A percentile compares a stretch with the other conserved stretches of the same genome.
Conservation (phyloP, 2,888 invertebrate species). For the Melangyna quadrimaculata region DNA sequence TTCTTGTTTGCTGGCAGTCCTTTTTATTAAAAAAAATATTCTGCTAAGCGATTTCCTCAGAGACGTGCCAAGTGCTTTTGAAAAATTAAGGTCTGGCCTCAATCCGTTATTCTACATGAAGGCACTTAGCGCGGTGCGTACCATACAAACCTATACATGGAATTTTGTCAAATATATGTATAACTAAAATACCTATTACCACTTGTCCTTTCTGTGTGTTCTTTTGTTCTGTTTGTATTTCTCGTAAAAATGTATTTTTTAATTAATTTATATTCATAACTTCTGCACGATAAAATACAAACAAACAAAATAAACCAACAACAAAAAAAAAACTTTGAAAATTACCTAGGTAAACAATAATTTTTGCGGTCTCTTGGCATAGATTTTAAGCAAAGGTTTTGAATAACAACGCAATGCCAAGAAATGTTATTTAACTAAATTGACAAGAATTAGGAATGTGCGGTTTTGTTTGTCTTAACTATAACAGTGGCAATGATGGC, state of each 20-base stretch:
- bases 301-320: too few species aligned
- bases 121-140: background rate
- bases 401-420: background rate
- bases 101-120: background rate
- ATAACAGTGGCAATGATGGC: constrained; percentile 1
- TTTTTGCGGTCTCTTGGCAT: constrained; percentile 47
- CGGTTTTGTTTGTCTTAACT: constrained; percentile 13
- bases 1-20: background rate
- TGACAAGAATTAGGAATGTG: constrained; percentile 7
- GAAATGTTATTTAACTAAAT: constrained; percentile 3
- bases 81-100: constrained; percentile 23
- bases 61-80: constrained; percentile 43
- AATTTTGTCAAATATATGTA: background rate
- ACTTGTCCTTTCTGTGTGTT: background rate
- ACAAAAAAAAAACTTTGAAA: background rate
- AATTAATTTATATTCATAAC: constrained; percentile 35
- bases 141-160: too few species aligned
- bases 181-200: background rate
- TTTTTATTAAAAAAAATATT: background rate
- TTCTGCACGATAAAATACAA: background rate
- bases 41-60: constrained; percentile 6
- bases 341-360: background rate
- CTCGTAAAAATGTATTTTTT: background rate
- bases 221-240: background rate
- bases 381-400: constrained; percentile 28